Evolutionary conservation across 53 echinoderm and acorn worm genomes (phyloP), one percentile per base, ranked within the genome.

Genomic region (Astropecten irregularis): DNA sequence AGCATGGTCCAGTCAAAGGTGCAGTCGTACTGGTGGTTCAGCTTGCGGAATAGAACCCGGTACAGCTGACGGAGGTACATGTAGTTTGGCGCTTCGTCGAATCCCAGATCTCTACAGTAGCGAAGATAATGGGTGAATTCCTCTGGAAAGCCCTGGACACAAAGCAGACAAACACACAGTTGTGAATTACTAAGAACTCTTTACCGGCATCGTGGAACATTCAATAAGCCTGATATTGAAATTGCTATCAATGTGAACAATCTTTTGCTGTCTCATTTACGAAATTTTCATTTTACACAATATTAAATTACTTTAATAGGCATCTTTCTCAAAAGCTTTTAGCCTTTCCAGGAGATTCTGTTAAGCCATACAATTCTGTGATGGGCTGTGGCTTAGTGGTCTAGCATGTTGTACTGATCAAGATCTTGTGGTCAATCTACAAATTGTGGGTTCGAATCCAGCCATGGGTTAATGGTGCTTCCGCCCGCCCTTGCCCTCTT

Each of bases 1-100:
- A 95, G 83, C 69, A 95, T 83, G 26, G 95, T 92, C 95, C 95
- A 95, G 50, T 95, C 95, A 83, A 95, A 95, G 51, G 84, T 76
- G 82, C 92, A 95, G 83, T 95, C 95, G 55, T 95, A 95, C 85
- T 95, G 95, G 88, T 95, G 90, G 85, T 95, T 95, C 54, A 95
- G 85, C 69, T 92, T 92, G 64, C 95, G 89, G 85, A 95, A 95
- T 68, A 95, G 86, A 33, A 95, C 92, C 40, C 95, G 95, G 69
- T 92, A 95, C 46, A 95, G 90, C 88, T 95, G 95, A 40, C 95
- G 88, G 68, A 95, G 86, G 85, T 92, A 92, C 84, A 95, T 92
- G 85, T 95, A 95, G 83, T 95, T 89, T 2, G 95, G 95, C 4
- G 95, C 92, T 61, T 95, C 95, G 55, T 95, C 95, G 63, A 95